Conservation (phyloP, 2,888 invertebrate species). For the Pseudanteris insignis region DNA sequence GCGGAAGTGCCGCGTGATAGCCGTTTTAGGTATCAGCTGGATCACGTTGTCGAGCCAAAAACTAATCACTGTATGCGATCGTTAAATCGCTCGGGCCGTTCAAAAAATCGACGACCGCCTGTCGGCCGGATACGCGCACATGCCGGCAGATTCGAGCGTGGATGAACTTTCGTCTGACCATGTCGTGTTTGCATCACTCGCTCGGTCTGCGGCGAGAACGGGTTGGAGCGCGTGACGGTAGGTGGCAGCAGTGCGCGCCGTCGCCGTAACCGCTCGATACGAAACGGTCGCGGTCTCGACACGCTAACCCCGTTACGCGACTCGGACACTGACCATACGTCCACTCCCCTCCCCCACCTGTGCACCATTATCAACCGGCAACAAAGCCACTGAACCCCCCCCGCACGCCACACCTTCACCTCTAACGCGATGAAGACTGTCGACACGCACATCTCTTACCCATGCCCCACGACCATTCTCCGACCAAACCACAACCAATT, state of each 20-base stretch:
- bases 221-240: slow-evolving; percentile 10
- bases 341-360: slow-evolving; percentile 25
- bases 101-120: neutral
- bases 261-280: slow-evolving; percentile 36
- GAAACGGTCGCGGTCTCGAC: slow-evolving; percentile 46
- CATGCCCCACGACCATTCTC: too few relatives aligned
- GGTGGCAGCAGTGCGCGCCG: slow-evolving; percentile 38
- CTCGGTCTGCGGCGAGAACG: slow-evolving; percentile 11
- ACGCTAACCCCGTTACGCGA: slow-evolving; percentile 58
- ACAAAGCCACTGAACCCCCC: slow-evolving; percentile 45
- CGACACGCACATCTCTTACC: too few relatives aligned
- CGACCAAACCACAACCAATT: too few relatives aligned
- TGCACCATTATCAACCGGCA: slow-evolving; percentile 40
- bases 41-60: too few relatives aligned
- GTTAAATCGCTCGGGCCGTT: too few relatives aligned
- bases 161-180: slow-evolving; percentile 35
- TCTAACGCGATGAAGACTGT: too few relatives aligned
- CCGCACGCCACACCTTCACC: slow-evolving; percentile 19
- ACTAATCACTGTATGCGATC: too few relatives aligned
- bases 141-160: slow-evolving; percentile 33
- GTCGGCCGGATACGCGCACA: slow-evolving; percentile 25
- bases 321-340: slow-evolving; percentile 43
- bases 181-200: slow-evolving; percentile 34
- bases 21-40: too few relatives aligned
- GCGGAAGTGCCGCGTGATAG: neutral